Base-by-base conservation (phyloP, 1,140 invertebrate species). In the Diuraphis noxia region DNA sequence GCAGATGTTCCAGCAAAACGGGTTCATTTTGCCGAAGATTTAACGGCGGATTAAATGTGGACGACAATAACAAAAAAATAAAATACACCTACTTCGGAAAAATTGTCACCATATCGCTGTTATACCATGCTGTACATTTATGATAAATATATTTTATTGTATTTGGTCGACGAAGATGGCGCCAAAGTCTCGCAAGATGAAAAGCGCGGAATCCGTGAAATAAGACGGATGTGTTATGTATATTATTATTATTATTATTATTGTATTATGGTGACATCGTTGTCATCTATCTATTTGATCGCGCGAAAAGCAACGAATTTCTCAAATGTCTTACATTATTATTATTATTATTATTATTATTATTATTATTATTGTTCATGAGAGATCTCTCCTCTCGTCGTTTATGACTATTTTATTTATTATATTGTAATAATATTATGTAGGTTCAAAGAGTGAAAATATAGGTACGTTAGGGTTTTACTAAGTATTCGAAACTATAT, bases 1-100 rank as follows among this genome's bases (percentile, higher is more conserved):
- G 40, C 88, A 90, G 40, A 90, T 90, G 88, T 90, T 90, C 34
- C 88, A 90, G 72, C 88, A 79, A 23, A 90, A 72, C 40, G 88
- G 56, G 30, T 90, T 90, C 72, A 79, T 79, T 90, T 90, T 90
- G 17, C 88, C 88, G 0, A 90, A 90, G 56, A 90, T 79, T 77
- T 90, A 46, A 86, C 81, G 81, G 40, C 30, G 21, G 10, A 40
- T 41, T 25, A 40, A 25, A 13, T 3, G 40, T 82, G 40, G 3
- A 17, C 25, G 6, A 41, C 81, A n/a, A 17, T n/a, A 10, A 41
- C 30, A 4, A 30, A 41, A n/a, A 17, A 41, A 40, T 25, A 40
- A 9, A 41, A 82, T 25, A 82, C 40, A 72, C 56, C 56, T 72
- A 72, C 13, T n/a, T 72, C 30, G 56, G 56, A 72, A 72, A n/a